These are phyloP conservation scores for Oncorhynchus mykiss DNA, from an alignment of 2,113 vertebrate genomes.

Conservation along the genomic window DNA sequence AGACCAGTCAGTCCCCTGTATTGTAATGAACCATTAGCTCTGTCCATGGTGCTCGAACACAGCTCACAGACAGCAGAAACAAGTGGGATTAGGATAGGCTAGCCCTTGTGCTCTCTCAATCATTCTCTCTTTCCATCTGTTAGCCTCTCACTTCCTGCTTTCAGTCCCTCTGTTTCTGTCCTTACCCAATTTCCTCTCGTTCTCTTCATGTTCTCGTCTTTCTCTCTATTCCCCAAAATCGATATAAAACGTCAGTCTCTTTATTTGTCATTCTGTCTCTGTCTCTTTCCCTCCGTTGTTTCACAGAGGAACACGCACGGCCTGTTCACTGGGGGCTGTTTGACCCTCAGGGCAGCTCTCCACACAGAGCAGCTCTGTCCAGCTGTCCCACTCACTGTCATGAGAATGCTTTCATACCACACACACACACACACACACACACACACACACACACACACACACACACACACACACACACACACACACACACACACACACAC, in stretches of 20 bases:
- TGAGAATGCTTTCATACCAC: not conserved
- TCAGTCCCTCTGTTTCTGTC: conserved; percentile 3
- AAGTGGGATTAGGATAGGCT: conserved; percentile 18
- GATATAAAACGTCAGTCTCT: conserved; percentile 1
- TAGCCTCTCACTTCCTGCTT: conserved; percentile 30
- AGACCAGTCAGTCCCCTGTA: not conserved
- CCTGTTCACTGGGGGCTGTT: not conserved
- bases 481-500: conserved; percentile 1
- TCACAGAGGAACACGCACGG: not conserved
- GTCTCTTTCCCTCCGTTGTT: conserved; percentile 5
- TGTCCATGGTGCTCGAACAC: conserved; percentile 41
- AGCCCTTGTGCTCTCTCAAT: conserved; percentile 35
- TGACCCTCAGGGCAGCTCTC: conserved; percentile 4
- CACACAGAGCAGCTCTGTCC: conserved; percentile 5
- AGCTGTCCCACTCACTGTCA: conserved; percentile 7
- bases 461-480: not conserved
- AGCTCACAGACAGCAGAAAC: not conserved
- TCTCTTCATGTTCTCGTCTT: conserved; percentile 7
- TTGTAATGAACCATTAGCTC: conserved; percentile 2
- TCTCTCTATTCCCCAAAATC: not conserved
- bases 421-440: not conserved
- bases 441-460: conserved; percentile 2
- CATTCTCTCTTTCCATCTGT: conserved; percentile 19
- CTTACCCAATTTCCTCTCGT: not conserved
- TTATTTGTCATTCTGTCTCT: conserved; percentile 2